Evolutionary conservation across 2,797 vertebrate genomes (phyloP), one percentile per base, ranked within the genome.

Genomic region (Cryptoblepharus egeriae): DNA sequence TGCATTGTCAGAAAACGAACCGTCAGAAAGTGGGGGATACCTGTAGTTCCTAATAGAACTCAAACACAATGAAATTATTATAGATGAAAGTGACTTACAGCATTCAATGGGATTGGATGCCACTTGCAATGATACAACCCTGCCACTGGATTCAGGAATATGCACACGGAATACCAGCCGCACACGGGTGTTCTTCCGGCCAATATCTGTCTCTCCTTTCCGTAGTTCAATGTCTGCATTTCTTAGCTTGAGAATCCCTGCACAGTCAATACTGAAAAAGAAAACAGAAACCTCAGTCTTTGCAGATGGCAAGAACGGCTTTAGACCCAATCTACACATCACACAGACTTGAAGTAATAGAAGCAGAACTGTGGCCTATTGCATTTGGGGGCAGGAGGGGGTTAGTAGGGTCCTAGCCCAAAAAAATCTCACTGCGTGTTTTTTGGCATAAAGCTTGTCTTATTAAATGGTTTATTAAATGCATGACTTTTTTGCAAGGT

Each of bases 131-230:
- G 98, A 99, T 39, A 99, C 71, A 30, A 97, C 92, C 82, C 97
- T 96, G 63, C 97, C 97, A 3, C 95, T 96, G 55, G 97, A 91
- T 93, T 99, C 98, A 0, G 98, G 98, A 89, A 99, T 96, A 90
- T 99, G 98, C 4, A 99, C 97, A 0, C 99, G 97, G 81, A 99
- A 99, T 63, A 99, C 98, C 0, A 99, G 96, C 0, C 99, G 96
- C 16, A 99, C 98, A 0, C 99, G 96, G 0, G 99, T 99, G 95
- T 99, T 99, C 95, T 99, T 99, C 75, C 99, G 95, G 1, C 99
- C 99, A 0, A 99, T 98, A 93, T 99, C 99, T 0, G 99, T 99
- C 96, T 99, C 99, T 1, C 99, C 98, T 91, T 99, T 99, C 87
- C 98, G 96, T 90, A 99, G 95, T 95, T 99, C 99, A 0, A 99